phyloP scores from a whole-genome alignment of 2,888 invertebrate species.

The Ennomos quercinarius region DNA sequence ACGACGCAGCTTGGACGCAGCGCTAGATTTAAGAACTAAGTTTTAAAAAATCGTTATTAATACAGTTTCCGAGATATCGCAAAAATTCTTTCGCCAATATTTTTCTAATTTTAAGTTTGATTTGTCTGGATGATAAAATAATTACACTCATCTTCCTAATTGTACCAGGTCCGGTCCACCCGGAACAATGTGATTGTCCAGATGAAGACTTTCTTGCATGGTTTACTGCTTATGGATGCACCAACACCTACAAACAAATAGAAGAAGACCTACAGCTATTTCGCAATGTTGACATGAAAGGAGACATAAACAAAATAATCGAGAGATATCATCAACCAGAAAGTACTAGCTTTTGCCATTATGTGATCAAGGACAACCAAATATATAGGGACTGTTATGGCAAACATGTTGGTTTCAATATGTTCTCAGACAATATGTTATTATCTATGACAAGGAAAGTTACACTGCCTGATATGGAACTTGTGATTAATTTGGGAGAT shows the following conservation, averaged over 20 bases:
- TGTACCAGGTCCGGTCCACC: conserved; percentile 87
- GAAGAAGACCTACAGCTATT: conserved; percentile 89
- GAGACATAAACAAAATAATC: conserved; percentile 87
- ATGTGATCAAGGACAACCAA: conserved; percentile 92
- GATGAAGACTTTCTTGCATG: conserved; percentile 86
- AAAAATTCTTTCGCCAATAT: too few relatives aligned
- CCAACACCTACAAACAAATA: conserved; percentile 88
- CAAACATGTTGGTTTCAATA: conserved; percentile 97
- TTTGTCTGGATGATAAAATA: too few relatives aligned
- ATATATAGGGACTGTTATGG: conserved; percentile 96
- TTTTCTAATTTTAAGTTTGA: too few relatives aligned
- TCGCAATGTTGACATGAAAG: conserved; percentile 88
- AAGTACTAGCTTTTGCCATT: conserved; percentile 95
- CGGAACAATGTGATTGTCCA: conserved; percentile 95
- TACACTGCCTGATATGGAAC: conserved; percentile 93
- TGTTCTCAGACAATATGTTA: conserved; percentile 96
- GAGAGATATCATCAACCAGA: conserved; percentile 91
- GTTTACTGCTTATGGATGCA: conserved; percentile 88
- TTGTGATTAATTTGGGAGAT: conserved; percentile 97
- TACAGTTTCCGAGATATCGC: too few relatives aligned
- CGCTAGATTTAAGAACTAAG: too few relatives aligned
- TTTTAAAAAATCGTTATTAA: too few relatives aligned
- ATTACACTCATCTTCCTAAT: neutral
- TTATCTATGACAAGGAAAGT: conserved; percentile 93
- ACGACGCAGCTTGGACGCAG: too few relatives aligned